Conservation (phyloP, 2,888 invertebrate genomes). For the Resseliella maxima region DNA sequence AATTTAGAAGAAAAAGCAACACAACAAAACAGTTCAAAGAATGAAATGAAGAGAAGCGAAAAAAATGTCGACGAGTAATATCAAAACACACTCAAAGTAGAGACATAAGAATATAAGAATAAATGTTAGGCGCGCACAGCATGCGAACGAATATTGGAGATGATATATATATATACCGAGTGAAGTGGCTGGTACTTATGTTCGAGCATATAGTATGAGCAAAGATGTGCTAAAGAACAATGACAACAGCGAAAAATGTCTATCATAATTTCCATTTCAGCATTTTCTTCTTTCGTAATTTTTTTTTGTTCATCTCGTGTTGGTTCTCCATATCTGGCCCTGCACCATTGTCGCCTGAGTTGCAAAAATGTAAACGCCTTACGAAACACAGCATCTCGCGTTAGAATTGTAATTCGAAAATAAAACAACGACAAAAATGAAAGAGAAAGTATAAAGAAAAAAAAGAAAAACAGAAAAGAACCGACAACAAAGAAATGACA, state of each 20-base stretch:
- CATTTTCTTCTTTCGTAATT: neutral
- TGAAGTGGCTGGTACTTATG: conserved; percentile 11
- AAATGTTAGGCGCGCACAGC: conserved; percentile 3
- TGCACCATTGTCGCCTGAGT: neutral
- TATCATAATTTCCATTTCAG: conserved; percentile 38
- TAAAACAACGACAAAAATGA: neutral
- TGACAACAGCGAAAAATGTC: conserved; percentile 45
- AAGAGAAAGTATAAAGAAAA: neutral
- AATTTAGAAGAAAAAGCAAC: neutral
- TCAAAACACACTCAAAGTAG: conserved; percentile 25
- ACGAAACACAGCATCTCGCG: neutral
- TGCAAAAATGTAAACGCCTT: neutral
- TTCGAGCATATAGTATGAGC: neutral
- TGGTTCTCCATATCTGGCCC: neutral
- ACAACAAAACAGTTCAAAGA: conserved; percentile 3
- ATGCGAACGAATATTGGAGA: conserved; percentile 27
- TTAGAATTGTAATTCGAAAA: neutral
- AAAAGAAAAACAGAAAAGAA: neutral
- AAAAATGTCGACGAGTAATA: conserved; percentile 26
- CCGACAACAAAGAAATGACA: neutral
- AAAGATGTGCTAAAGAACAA: conserved; percentile 44
- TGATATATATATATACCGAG: neutral
- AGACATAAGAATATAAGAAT: neutral
- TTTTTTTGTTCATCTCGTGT: neutral
- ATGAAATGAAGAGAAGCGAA: too few relatives aligned